Conservation (phyloP, 2,113 vertebrate genomes). For the Elgaria multicarinata region DNA sequence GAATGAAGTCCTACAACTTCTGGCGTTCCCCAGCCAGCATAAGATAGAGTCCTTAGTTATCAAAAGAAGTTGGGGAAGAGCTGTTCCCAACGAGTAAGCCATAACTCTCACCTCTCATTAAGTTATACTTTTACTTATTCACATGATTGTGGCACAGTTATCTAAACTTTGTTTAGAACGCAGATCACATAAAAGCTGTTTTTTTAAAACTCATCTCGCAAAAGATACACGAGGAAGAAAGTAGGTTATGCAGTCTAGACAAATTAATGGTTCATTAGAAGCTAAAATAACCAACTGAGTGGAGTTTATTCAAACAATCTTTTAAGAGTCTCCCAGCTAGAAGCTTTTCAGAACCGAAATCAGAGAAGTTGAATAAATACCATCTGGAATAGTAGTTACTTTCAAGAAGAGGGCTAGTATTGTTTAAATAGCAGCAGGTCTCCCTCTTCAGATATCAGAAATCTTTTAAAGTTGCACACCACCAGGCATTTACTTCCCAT, state of each 20-base stretch:
- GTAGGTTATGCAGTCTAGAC: neutral
- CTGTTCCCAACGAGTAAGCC: neutral
- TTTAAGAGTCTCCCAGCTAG: neutral
- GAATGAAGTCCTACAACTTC: too few relatives aligned
- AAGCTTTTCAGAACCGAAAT: neutral
- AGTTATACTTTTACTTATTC: neutral
- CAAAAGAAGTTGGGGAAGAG: neutral
- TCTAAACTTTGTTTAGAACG: neutral
- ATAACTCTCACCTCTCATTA: neutral
- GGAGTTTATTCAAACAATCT: neutral
- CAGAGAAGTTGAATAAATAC: neutral
- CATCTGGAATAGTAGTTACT: neutral
- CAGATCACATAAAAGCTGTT: neutral
- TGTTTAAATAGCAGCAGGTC: neutral
- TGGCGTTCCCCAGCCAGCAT: too few relatives aligned
- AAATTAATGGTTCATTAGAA: neutral
- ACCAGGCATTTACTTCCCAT: neutral
- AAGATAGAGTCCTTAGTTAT: neutral
- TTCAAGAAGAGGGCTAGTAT: neutral
- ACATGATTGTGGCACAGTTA: neutral
- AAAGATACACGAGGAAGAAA: neutral
- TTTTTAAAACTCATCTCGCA: neutral
- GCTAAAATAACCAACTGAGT: neutral
- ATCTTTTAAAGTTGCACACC: too few relatives aligned
- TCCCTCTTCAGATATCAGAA: neutral